Base-by-base conservation (phyloP, 2,797 vertebrate species). In the Garrulus glandarius region DNA sequence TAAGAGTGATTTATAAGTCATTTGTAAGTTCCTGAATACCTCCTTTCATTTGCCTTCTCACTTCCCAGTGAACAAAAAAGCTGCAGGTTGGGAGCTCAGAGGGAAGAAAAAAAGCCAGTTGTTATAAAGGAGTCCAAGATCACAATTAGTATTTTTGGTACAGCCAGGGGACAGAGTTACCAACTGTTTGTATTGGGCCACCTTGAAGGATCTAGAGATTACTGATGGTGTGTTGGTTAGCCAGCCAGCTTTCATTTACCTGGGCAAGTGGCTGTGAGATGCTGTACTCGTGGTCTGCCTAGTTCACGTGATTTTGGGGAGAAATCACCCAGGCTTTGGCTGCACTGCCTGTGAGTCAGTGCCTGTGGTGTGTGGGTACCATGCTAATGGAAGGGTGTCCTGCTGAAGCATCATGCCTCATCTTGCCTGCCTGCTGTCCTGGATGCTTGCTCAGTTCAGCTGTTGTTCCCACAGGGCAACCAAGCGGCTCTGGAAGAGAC, bases 361-460 rank as follows among this genome's bases (percentile, higher is more conserved):
- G 77, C 6, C 13, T 27, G 57, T 1, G 7, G 34, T 77, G 70
- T 79, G 79, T 92, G 95, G 63, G 71, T 83, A 52, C 49, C 65
- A 61, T 29, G 37, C 79, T 90, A 26, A 24, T 39, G 68, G 64
- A 60, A 69, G 39, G 37, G 95, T 88, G 84, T 95, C 83, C 85
- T 36, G 47, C 91, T 81, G 84, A 29, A 19, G 57, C 24, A 20
- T 97, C 89, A 5, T 96, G 96, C 76, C 94, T 79, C 13, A 6
- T 94, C 96, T 96, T 97, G 97, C 96, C 96, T 57, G 87, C 85
- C 50, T 63, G 64, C 86, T 86, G 24, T 57, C 75, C 44, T 49
- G 78, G 46, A 22, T 7, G 24, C 68, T 50, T 17, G 27, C 32
- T 79, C 2, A 0, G 37, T 41, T 36, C 70, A 17, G 64, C 29